phyloP scores from a whole-genome alignment of 2,888 invertebrate species.

The Drosophila leonis region DNA sequence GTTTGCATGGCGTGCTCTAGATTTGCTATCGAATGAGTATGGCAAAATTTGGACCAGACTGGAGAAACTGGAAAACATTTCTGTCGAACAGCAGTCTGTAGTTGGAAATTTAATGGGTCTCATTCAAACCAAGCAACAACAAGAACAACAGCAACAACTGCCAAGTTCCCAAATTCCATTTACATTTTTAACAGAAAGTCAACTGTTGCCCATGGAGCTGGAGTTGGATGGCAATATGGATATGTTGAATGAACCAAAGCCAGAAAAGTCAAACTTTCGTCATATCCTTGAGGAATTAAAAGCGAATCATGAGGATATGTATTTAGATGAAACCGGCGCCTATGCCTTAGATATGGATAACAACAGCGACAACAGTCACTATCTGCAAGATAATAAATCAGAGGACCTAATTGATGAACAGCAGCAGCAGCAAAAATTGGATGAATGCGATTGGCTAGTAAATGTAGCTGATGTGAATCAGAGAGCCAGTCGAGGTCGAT shows the following conservation, averaged over 20 bases:
- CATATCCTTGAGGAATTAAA: constrained; percentile 25
- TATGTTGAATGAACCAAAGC: constrained; percentile 1
- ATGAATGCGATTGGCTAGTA: constrained; percentile 15
- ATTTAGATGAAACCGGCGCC: constrained; percentile 19
- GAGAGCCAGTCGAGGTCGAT: background rate
- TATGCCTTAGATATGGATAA: constrained; percentile 9
- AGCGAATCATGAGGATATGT: constrained; percentile 22
- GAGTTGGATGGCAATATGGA: constrained; percentile 27
- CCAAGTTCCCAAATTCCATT: constrained; percentile 8
- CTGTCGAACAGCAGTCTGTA: constrained; percentile 95
- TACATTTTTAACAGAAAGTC: constrained; percentile 31
- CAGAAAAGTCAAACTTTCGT: constrained; percentile 17
- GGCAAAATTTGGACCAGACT: constrained; percentile 97
- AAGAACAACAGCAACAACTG: constrained; percentile 36
- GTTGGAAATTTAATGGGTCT: constrained; percentile 91
- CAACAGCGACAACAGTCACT: constrained; percentile 24
- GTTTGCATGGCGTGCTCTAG: constrained; percentile 96
- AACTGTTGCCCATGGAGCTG: constrained; percentile 41
- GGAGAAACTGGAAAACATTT: constrained; percentile 94
- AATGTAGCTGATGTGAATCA: background rate
- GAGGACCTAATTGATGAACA: constrained; percentile 24
- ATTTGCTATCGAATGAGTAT: constrained; percentile 95
- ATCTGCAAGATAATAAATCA: constrained; percentile 11
- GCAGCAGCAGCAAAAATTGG: background rate
- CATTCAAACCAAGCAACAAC: constrained; percentile 63